phyloP scores from a whole-genome alignment of 2,113 vertebrate species.

The Oncorhynchus clarkii region DNA sequence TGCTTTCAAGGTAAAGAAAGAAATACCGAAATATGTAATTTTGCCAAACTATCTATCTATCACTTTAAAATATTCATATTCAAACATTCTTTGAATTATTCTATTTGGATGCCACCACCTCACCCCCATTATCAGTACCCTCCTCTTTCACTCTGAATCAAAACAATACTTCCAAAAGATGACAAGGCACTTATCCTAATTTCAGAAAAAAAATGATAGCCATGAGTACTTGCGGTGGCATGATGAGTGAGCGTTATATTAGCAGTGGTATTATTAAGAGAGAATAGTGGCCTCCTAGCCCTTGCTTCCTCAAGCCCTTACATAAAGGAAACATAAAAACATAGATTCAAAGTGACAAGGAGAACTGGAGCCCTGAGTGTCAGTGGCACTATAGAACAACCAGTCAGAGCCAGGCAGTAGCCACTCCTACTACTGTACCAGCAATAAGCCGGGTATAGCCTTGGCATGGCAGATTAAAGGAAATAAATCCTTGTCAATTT shows the following conservation, averaged over 20 bases:
- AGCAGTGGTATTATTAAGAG: neutral
- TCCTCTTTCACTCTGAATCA: neutral
- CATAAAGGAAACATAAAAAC: conserved; percentile 21
- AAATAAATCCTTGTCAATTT: neutral
- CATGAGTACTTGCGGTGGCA: neutral
- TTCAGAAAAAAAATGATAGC: neutral
- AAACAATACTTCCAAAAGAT: neutral
- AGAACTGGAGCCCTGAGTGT: neutral
- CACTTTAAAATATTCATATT: no score
- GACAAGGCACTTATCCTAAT: neutral
- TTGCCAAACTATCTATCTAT: no score
- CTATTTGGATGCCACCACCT: no score
- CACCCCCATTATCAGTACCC: neutral
- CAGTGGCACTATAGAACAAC: neutral
- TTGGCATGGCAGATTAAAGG: neutral
- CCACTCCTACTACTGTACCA: neutral
- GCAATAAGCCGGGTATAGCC: neutral
- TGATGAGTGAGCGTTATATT: neutral
- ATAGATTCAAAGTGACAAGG: conserved; percentile 37
- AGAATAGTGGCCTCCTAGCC: neutral
- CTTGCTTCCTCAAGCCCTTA: conserved; percentile 9
- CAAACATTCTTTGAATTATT: no score
- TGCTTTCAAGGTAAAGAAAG: no score
- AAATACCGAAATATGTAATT: no score
- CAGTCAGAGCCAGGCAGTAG: no score